Evolutionary conservation across 2,113 vertebrate species (phyloP), one percentile per base, ranked within the genome.

Genomic region (Seriola aureovittata): DNA sequence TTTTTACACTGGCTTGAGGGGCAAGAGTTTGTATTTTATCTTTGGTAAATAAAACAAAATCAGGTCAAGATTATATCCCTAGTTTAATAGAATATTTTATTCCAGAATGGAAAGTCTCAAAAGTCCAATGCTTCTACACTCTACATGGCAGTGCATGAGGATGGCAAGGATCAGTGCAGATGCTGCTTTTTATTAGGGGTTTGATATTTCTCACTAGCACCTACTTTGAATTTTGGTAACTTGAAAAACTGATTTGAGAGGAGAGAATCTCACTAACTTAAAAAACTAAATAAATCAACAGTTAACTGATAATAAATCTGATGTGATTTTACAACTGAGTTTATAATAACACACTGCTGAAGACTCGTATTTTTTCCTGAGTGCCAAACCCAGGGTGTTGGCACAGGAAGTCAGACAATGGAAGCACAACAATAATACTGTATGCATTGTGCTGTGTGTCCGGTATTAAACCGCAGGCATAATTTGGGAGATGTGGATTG

Each of bases 381-480:
- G 75, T 10, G 32, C 77, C 67, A 63, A 58, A 32, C 44, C 14
- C 10, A 65, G 81, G 80, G 77, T 74, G 80, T 67, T 78, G 78
- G 78, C 50, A 38, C 78, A 90, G 91, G 87, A 93, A 91, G 75
- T 68, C 32, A 64, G 23, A 90, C 86, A 93, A 89, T 84, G 73
- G 71, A 75, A 54, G 38, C 69, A 59, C 23, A 81, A 89, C 62
- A 85, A 88, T 84, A 82, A 82, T 81, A 42, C 40, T 10, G 40
- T 42, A 68, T 8, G 10, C 70, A 63, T 72, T 25, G 10, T 19
- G 23, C 81, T 91, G 88, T 75, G 77, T 90, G 82, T 84, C 55
- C 34, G 10, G 46, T 70, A 64, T 82, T 58, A 16, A 58, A 82
- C 46, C 44, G 46, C 29, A 23, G 3, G 59, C 16, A 72, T 85